Evolutionary conservation across 2,113 vertebrate genomes (phyloP).

Genomic region (Oriolus oriolus): DNA sequence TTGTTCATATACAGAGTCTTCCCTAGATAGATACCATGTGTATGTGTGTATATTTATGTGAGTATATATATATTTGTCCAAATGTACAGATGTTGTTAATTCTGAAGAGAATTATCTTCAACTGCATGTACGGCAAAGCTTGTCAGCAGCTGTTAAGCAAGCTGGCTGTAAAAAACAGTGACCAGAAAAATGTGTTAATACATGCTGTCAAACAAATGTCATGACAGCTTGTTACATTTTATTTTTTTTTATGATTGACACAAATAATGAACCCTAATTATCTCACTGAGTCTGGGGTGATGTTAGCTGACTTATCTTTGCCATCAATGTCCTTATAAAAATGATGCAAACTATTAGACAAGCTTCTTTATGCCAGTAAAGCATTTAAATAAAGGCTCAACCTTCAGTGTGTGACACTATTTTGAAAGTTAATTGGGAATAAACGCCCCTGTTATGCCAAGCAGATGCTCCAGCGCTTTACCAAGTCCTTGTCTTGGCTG

Average conservation of each 20-base stretch:
- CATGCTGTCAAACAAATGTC: not conserved
- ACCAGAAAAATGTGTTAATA: slow-evolving; percentile 20
- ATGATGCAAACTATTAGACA: not conserved
- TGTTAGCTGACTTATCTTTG: not conserved
- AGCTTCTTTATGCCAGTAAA: not conserved
- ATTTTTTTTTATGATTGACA: not conserved
- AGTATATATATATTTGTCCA: not conserved
- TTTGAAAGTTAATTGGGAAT: not conserved
- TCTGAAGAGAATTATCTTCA: not conserved
- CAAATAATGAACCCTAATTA: not conserved
- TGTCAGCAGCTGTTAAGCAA: slow-evolving; percentile 47
- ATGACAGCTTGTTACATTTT: not conserved
- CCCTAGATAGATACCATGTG: not conserved
- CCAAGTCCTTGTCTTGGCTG: not conserved
- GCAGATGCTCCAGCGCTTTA: not conserved
- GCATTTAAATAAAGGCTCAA: not conserved
- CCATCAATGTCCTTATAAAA: not conserved
- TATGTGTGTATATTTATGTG: not conserved
- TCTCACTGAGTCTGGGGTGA: not conserved
- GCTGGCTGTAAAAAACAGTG: slow-evolving; percentile 20
- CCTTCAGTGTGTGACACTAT: not conserved
- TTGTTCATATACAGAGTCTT: not conserved
- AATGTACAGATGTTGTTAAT: not conserved
- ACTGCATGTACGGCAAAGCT: not conserved
- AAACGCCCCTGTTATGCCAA: not conserved